Evolutionary conservation across 2,888 invertebrate species (phyloP).

Genomic region (Lysandra bellargus): DNA sequence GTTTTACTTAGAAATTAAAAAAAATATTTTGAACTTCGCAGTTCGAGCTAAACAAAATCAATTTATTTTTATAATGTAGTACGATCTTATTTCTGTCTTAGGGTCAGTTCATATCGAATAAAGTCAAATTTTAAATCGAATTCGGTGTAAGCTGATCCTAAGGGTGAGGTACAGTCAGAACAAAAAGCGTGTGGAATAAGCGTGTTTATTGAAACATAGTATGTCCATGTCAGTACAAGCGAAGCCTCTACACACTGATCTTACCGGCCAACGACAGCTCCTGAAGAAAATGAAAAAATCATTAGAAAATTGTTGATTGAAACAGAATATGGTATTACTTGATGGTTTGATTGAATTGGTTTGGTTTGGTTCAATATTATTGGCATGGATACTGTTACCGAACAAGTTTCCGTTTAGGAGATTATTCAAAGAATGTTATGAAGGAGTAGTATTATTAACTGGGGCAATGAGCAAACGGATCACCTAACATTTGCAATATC

Average conservation of each 20-base stretch:
- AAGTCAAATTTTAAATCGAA: not conserved
- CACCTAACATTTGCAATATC: not conserved
- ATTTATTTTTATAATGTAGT: too few relatives aligned
- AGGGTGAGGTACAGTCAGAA: constrained; percentile 57
- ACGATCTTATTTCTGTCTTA: not conserved
- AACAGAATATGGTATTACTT: not conserved
- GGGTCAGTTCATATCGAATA: not conserved
- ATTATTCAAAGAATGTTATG: too few relatives aligned
- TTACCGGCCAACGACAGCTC: constrained; percentile 45
- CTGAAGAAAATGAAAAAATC: not conserved
- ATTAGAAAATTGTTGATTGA: not conserved
- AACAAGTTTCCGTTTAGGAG: too few relatives aligned
- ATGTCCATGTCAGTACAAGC: constrained; percentile 39
- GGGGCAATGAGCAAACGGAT: not conserved
- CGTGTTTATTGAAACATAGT: constrained; percentile 60
- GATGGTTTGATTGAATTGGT: too few relatives aligned
- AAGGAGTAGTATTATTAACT: too few relatives aligned
- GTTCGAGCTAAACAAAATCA: too few relatives aligned
- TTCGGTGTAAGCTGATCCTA: constrained; percentile 27
- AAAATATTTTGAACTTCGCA: not conserved
- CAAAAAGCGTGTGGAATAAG: constrained; percentile 61
- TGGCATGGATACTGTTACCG: too few relatives aligned
- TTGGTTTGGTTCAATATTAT: too few relatives aligned
- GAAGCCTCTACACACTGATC: constrained; percentile 36
- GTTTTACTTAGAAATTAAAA: not conserved